Percentiles rank a stretch among this genome's conserved stretches.
phyloP scores from a whole-genome alignment of 2,113 vertebrate species.

The Sula dactylatra region DNA sequence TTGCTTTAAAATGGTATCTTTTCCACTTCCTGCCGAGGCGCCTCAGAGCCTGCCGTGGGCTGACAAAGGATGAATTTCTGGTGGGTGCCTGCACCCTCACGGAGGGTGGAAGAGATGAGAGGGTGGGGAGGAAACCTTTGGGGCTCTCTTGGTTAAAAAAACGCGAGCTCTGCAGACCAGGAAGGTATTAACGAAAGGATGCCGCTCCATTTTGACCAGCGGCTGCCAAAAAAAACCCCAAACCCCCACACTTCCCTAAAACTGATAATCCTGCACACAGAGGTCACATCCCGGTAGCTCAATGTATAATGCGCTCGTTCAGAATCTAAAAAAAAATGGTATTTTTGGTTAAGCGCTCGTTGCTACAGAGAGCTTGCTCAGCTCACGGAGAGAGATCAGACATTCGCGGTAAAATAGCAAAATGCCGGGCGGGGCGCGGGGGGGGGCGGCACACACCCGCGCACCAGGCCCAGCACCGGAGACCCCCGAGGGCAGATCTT shows the following conservation, averaged over 20 bases:
- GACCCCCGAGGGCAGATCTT: not conserved
- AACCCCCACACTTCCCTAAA: not conserved
- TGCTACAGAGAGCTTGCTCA: not conserved
- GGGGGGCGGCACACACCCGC: too few relatives aligned
- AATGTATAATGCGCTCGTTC: rapidly evolving
- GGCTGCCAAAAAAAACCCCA: not conserved
- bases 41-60: not conserved
- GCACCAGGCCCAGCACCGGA: not conserved
- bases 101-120: not conserved
- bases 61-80: not conserved
- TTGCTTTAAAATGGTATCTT: not conserved
- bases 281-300: too few relatives aligned
- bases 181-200: not conserved
- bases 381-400: not conserved
- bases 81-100: rapidly evolving
- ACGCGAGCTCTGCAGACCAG: rapidly evolving
- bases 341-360: not conserved
- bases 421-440: not conserved
- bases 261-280: not conserved
- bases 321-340: not conserved
- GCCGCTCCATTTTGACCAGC: not conserved
- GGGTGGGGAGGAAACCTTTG: not conserved
- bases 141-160: not conserved
- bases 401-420: rapidly evolving
- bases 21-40: not conserved